Percentiles rank a stretch among this genome's conserved stretches.
Evolutionary conservation across 2,113 vertebrate genomes (phyloP).

Genomic region (Myrmecophaga tridactyla): DNA sequence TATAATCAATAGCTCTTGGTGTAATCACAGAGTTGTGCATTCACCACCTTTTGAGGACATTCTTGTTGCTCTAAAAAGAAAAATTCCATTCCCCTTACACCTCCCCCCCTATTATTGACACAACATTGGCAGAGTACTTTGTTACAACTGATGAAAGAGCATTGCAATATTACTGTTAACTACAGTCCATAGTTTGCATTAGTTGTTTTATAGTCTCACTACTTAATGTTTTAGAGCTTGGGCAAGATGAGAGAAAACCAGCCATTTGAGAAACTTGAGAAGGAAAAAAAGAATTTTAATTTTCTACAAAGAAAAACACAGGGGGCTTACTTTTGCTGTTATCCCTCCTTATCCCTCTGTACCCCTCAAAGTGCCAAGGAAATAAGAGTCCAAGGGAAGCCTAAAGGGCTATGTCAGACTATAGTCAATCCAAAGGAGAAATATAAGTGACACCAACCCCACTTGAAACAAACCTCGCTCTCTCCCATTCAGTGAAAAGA

Average conservation of each 20-base stretch:
- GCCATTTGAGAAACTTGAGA: slow-evolving; percentile 14
- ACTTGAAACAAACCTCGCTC: background rate
- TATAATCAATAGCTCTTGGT: too few species aligned
- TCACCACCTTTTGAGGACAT: too few species aligned
- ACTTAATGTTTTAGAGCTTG: background rate
- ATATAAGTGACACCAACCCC: background rate
- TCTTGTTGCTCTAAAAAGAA: too few species aligned
- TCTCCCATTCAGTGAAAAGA: background rate
- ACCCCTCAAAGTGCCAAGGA: background rate
- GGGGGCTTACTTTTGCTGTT: background rate
- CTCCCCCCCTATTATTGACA: too few species aligned
- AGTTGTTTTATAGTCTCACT: background rate
- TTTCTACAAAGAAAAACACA: background rate
- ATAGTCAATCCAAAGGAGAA: background rate
- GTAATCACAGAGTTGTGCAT: too few species aligned
- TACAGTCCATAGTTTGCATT: too few species aligned
- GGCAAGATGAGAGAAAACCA: background rate
- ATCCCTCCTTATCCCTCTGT: background rate
- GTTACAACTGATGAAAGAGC: too few species aligned
- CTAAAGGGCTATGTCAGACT: background rate
- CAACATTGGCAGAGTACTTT: too few species aligned
- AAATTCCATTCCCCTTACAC: too few species aligned
- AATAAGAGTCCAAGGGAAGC: background rate
- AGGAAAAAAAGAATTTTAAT: background rate
- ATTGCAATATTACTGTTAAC: too few species aligned